Conservation (phyloP, 2,113 vertebrate genomes). For the Balaenoptera acutorostrata region DNA sequence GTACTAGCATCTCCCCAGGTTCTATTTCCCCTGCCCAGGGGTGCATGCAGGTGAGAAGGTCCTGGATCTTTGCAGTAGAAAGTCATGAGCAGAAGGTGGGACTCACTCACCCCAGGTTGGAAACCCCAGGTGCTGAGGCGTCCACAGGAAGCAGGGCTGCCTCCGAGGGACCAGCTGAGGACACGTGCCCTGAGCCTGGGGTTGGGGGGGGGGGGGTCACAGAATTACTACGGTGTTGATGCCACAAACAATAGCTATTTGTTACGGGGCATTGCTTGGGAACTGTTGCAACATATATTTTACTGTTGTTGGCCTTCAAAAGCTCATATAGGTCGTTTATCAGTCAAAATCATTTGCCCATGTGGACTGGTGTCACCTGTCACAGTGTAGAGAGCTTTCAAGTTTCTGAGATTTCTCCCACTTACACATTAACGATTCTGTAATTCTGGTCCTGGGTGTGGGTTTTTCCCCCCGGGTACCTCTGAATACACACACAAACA, state of each 20-base stretch:
- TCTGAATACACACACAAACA: slow-evolving; percentile 8
- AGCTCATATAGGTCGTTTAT: background rate
- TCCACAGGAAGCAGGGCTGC: background rate
- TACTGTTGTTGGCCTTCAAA: background rate
- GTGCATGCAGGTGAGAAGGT: background rate
- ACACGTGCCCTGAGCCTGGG: too few relatives aligned
- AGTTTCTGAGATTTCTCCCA: background rate
- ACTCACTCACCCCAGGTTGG: background rate
- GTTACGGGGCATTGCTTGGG: background rate
- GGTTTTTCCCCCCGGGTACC: slow-evolving; percentile 27
- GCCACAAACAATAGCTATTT: background rate
- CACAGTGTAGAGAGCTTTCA: background rate
- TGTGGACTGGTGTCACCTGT: background rate
- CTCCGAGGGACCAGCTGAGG: fast-evolving
- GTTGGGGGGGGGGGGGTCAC: background rate
- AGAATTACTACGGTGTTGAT: background rate
- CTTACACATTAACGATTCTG: background rate
- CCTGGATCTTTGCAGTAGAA: background rate
- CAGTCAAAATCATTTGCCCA: background rate
- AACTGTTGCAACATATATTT: background rate
- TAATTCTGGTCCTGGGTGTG: background rate
- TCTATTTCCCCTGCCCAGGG: background rate
- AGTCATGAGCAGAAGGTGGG: background rate
- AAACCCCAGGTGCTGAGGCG: background rate
- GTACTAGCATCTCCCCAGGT: background rate